Percentiles rank a stretch among this genome's conserved stretches.
Evolutionary conservation across 2,888 invertebrate genomes (phyloP).

Genomic region (Sycophila texana): DNA sequence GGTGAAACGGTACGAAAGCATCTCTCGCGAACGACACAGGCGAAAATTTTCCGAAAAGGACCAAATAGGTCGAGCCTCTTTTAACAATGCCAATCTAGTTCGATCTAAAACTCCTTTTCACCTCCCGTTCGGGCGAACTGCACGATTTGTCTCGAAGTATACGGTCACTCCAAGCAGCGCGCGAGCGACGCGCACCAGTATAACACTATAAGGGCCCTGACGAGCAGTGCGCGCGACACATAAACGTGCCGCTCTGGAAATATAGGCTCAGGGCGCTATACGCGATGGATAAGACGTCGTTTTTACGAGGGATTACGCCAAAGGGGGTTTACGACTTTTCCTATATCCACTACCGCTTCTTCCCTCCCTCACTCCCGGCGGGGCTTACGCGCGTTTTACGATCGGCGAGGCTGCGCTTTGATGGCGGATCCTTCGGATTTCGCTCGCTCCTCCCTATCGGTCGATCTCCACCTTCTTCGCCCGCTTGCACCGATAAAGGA

Average conservation of each 20-base stretch:
- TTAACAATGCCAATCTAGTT: too few species aligned
- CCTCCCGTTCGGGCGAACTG: not conserved
- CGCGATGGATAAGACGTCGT: conserved; percentile 62
- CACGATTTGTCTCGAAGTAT: conserved; percentile 34
- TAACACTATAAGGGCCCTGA: conserved; percentile 6
- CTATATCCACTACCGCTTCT: conserved; percentile 44
- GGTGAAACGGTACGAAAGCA: too few species aligned
- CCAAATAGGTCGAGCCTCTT: too few species aligned
- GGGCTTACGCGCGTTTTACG: conserved; percentile 44
- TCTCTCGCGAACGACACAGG: too few species aligned
- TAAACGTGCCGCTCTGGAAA: conserved; percentile 21
- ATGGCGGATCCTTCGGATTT: conserved; percentile 47
- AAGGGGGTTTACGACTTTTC: conserved; percentile 67
- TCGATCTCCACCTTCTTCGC: conserved; percentile 19
- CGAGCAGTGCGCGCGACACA: too few species aligned
- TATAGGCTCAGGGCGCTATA: conserved; percentile 32
- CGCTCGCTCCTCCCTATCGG: not conserved
- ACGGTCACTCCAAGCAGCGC: not conserved
- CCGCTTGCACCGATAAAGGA: not conserved
- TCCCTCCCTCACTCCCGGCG: conserved; percentile 49
- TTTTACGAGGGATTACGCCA: conserved; percentile 71
- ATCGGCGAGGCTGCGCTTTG: conserved; percentile 36
- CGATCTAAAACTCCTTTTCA: not conserved
- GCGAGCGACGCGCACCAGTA: not conserved
- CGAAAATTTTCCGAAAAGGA: too few species aligned